Base-by-base conservation (phyloP, 2,797 vertebrate genomes). In the Eptatretus atami region DNA sequence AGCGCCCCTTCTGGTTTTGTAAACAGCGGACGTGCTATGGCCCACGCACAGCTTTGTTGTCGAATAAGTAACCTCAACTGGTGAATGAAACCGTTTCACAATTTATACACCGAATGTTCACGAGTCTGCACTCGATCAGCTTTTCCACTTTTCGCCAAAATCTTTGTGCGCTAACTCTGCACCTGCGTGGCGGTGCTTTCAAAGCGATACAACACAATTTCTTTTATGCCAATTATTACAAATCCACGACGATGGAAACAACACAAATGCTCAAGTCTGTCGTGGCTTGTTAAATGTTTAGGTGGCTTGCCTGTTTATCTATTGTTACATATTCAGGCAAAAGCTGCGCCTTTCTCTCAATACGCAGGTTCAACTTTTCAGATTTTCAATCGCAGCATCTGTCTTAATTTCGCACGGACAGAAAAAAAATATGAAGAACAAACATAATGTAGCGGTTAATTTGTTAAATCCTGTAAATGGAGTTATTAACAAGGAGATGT, bases 141-240 rank as follows among this genome's bases (percentile, higher is more conserved):
- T n/a, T 44, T 44, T 44, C 31, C 4, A 44, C 31, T 44, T 44
- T 44, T 8, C 6, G 31, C 31, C 31, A 44, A 44, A 44, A 44
- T 44, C 31, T 44, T 44, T 44, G 31, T 44, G 4, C 31, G 6
- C 31, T 44, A 5, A n/a, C 31, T 44, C 31, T 44, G 31, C 31
- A 44, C 31, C 31, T 44, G 31, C 31, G 31, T 44, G 31, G 31
- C 86, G 78, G 84, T 77, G 83, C 83, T 88, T 94, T 95, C 81
- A n/a, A 96, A 82, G 84, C 79, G 79, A 82, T 78, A 80, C 83
- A 61, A 61, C 57, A 88, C 86, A 83, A 88, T 90, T 83, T 82
- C 85, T 87, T 88, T 93, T 93, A 88, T 88, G 86, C 82, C 82
- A 92, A 98, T 95, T 94, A 94, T 95, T 84, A n/a, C 83, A 79